Conservation (phyloP, 2,888 invertebrate species). For the Harmothoe impar region DNA sequence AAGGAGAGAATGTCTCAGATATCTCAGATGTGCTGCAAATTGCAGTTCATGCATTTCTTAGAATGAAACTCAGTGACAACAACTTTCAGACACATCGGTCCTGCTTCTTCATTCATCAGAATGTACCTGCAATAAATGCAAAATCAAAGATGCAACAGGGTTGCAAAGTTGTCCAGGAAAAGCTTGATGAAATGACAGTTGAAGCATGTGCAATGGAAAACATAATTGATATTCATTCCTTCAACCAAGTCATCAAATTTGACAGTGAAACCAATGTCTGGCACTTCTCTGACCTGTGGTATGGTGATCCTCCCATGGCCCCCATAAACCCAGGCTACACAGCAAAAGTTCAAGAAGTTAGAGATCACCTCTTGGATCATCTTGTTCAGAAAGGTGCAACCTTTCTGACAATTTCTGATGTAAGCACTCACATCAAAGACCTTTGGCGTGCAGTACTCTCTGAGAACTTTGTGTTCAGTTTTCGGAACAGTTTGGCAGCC, state of each 20-base stretch:
- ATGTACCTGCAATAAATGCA: conserved; percentile 63
- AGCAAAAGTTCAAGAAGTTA: conserved; percentile 44
- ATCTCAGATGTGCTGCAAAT: conserved; percentile 64
- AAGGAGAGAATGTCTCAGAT: conserved; percentile 54
- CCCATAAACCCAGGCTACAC: conserved; percentile 64
- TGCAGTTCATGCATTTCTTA: conserved; percentile 62
- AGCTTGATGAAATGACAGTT: conserved; percentile 51
- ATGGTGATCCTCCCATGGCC: conserved; percentile 67
- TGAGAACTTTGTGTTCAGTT: conserved; percentile 66
- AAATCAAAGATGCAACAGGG: conserved; percentile 52
- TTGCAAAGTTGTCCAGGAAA: conserved; percentile 36
- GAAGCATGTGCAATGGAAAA: conserved; percentile 48
- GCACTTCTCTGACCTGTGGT: conserved; percentile 64
- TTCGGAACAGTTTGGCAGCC: conserved; percentile 56
- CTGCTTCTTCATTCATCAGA: conserved; percentile 65
- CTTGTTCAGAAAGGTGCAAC: neutral
- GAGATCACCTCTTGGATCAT: conserved; percentile 44
- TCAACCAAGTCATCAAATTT: conserved; percentile 61
- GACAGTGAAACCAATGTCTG: conserved; percentile 53
- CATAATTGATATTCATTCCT: neutral
- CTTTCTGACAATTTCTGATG: conserved; percentile 33
- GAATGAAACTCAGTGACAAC: conserved; percentile 11
- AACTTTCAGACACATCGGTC: neutral
- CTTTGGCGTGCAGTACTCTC: conserved; percentile 63
- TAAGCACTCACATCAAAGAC: neutral